Base-by-base conservation (phyloP, 2,113 vertebrate genomes). In the Lucifuga dentata region DNA sequence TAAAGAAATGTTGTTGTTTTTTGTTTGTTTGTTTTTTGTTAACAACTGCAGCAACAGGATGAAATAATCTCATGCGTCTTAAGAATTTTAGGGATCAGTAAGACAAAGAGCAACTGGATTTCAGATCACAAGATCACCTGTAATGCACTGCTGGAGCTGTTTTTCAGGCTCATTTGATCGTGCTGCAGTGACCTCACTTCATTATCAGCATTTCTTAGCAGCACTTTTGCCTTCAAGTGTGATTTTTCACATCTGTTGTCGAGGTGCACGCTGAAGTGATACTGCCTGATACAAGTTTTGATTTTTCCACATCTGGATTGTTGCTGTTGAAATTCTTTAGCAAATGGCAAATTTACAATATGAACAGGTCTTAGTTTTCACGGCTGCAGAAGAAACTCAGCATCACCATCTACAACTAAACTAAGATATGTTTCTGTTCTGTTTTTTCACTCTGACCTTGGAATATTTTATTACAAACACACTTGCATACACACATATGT, bases 51-150 rank as follows among this genome's bases (percentile, higher is more conserved):
- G n/a, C n/a, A n/a, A n/a, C n/a, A n/a, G n/a, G n/a, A n/a, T n/a
- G n/a, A n/a, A n/a, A n/a, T n/a, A n/a, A n/a, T n/a, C n/a, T n/a
- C n/a, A n/a, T n/a, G n/a, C n/a, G n/a, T n/a, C n/a, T n/a, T n/a
- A n/a, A n/a, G n/a, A n/a, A n/a, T n/a, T n/a, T n/a, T n/a, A n/a
- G n/a, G n/a, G n/a, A n/a, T n/a, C n/a, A n/a, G 26, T 29, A 29
- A 5, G 26, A 7, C 26, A 29, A n/a, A 29, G 9, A 40, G 39
- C 41, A 55, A n/a, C 21, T 29, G 19, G 41, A 23, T 15, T 29
- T 48, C 50, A 19, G 44, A 36, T 39, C 15, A 3, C 23, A 9
- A 50, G 68, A 78, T 73, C 68, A 38, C 64, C 64, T 51, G 58
- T 23, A 19, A 7, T 46, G 45, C 48, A 17, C 21, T 29, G 26